Conservation (phyloP, 92 coral and sea anemone species). For the Epizoanthus illoricatus region DNA sequence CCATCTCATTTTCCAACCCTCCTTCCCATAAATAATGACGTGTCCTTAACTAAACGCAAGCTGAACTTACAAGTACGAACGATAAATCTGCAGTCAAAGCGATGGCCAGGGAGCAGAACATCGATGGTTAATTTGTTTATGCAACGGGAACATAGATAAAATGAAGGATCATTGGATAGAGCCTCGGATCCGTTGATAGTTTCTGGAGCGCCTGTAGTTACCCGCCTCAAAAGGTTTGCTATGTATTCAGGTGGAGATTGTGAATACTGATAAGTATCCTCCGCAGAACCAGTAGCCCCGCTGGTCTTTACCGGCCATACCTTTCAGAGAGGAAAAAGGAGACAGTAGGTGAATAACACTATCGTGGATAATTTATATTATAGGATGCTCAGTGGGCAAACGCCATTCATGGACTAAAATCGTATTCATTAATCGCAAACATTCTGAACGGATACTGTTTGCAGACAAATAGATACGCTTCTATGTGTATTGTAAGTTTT, state of each 20-base stretch:
- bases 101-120: slow-evolving; percentile 8
- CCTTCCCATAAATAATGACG: too few relatives aligned
- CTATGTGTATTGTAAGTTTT: too few relatives aligned
- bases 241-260: slow-evolving; percentile 2
- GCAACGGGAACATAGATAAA: neutral
- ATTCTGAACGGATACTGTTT: too few relatives aligned
- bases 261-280: neutral
- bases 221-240: neutral
- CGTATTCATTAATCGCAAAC: too few relatives aligned
- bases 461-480: too few relatives aligned
- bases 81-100: slow-evolving; percentile 6
- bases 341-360: neutral
- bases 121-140: neutral
- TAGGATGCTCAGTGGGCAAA: too few relatives aligned
- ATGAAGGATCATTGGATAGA: neutral
- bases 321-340: neutral
- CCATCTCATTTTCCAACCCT: too few relatives aligned
- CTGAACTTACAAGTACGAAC: neutral
- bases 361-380: too few relatives aligned
- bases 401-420: too few relatives aligned
- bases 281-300: neutral
- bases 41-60: too few relatives aligned
- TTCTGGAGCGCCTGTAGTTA: neutral
- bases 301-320: neutral
- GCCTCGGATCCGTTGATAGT: neutral